Percentiles rank a stretch among this genome's conserved stretches.
Evolutionary conservation across 2,797 vertebrate species (phyloP).

Genomic region (Heliangelus exortis): DNA sequence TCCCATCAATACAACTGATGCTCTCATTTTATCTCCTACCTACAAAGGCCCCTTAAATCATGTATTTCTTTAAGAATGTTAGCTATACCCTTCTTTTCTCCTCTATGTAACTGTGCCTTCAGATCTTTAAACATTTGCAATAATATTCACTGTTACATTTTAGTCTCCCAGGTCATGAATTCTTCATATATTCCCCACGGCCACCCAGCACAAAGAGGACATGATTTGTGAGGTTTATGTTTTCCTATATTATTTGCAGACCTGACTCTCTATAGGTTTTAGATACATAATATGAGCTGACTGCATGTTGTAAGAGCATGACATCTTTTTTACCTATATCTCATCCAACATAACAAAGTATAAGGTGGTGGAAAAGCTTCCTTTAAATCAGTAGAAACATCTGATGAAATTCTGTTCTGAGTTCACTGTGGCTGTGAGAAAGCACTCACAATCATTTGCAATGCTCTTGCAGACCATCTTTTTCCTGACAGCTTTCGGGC

Average conservation of each 20-base stretch:
- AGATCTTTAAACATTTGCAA: background rate
- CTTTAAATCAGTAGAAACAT: background rate
- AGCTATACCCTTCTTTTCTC: background rate
- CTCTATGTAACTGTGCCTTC: background rate
- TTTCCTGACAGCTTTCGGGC: background rate
- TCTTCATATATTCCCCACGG: background rate
- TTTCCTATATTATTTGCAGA: background rate
- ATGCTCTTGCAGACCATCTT: background rate
- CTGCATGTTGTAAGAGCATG: background rate
- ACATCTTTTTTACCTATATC: background rate
- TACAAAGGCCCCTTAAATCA: background rate
- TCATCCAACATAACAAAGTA: background rate
- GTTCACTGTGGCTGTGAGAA: background rate
- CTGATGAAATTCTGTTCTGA: background rate
- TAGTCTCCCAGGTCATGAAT: background rate
- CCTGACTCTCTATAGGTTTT: background rate
- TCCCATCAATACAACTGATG: background rate
- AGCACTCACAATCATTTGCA: background rate
- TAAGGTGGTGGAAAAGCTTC: background rate
- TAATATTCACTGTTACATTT: background rate
- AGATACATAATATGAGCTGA: background rate
- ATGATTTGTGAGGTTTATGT: background rate
- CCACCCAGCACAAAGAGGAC: background rate
- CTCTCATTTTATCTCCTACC: background rate
- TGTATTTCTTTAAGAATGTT: background rate